These are phyloP conservation scores for Chloropsis hardwickii DNA, from an alignment of 2,113 vertebrate genomes.

Conservation along the genomic window DNA sequence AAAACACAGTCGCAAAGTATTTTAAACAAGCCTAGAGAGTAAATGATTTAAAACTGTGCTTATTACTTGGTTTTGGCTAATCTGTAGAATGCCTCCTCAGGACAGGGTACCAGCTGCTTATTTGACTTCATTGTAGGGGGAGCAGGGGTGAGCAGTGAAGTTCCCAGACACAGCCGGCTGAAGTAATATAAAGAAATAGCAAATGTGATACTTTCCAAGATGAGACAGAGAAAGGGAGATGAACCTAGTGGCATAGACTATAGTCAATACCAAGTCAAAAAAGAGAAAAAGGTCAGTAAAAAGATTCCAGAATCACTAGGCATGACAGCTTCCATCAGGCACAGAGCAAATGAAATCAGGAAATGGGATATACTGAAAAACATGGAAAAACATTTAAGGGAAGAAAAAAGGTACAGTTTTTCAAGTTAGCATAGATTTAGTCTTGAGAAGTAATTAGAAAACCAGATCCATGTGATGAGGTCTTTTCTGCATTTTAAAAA, in stretches of 20 bases:
- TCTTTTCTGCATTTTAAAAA: not conserved
- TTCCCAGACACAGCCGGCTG: slow-evolving; percentile 47
- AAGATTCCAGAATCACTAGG: not conserved
- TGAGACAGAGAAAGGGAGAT: slow-evolving; percentile 31
- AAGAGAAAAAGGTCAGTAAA: not conserved
- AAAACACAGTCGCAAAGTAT: slow-evolving; percentile 7
- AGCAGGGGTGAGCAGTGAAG: slow-evolving; percentile 40
- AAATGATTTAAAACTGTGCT: slow-evolving; percentile 43
- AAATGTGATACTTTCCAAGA: slow-evolving; percentile 39
- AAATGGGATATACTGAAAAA: not conserved
- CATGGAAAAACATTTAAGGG: not conserved
- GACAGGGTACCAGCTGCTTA: slow-evolving; percentile 46
- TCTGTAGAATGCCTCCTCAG: slow-evolving; percentile 55
- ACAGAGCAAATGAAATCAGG: not conserved
- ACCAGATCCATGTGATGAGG: not conserved
- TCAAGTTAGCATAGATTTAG: not conserved
- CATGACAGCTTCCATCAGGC: not conserved
- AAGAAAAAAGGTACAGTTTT: not conserved
- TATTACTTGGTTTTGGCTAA: slow-evolving; percentile 57
- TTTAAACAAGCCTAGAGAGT: slow-evolving; percentile 26
- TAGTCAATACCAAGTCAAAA: not conserved
- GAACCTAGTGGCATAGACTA: not conserved
- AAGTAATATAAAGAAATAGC: slow-evolving; percentile 56
- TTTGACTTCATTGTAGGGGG: slow-evolving; percentile 42
- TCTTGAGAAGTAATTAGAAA: not conserved